Evolutionary conservation across 1,140 invertebrate species (phyloP).

Genomic region (Saccostrea cuccullata): DNA sequence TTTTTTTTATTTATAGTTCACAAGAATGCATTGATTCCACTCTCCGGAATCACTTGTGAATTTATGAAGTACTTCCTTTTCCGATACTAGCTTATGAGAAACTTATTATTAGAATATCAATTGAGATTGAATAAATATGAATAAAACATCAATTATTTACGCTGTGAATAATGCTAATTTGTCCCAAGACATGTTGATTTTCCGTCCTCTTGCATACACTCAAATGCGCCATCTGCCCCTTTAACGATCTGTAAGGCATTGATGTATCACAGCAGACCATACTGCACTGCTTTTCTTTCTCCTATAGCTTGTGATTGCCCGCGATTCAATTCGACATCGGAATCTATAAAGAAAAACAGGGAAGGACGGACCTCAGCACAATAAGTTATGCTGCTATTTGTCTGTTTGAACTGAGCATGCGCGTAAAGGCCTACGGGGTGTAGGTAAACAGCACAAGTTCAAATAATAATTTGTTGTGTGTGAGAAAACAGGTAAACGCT

Average conservation of each 20-base stretch:
- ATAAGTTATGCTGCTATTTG: constrained; percentile 30
- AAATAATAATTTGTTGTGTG: constrained; percentile 34
- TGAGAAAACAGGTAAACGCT: constrained; percentile 37
- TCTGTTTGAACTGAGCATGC: constrained; percentile 12
- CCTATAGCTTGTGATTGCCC: background rate
- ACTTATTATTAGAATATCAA: background rate
- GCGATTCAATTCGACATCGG: constrained; percentile 32
- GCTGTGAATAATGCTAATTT: constrained; percentile 21
- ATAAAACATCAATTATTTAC: constrained; percentile 15
- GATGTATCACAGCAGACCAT: constrained; percentile 15
- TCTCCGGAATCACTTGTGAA: too few species aligned
- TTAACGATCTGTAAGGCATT: background rate
- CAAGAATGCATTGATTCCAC: too few species aligned
- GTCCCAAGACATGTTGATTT: constrained; percentile 6
- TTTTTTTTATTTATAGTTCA: too few species aligned
- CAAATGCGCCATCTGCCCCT: constrained; percentile 22
- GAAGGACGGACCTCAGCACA: constrained; percentile 13
- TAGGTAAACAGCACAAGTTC: constrained; percentile 33
- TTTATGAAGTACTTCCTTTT: background rate
- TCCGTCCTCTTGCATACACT: background rate
- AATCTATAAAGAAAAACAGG: constrained; percentile 25
- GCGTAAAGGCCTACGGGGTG: background rate
- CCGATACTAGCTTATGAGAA: background rate
- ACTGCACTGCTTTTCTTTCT: constrained; percentile 13
- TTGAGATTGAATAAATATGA: constrained; percentile 31